Percentiles rank a stretch among this genome's conserved stretches.
phyloP scores from a whole-genome alignment of 2,888 invertebrate genomes.

The Microplitis deprimator region DNA sequence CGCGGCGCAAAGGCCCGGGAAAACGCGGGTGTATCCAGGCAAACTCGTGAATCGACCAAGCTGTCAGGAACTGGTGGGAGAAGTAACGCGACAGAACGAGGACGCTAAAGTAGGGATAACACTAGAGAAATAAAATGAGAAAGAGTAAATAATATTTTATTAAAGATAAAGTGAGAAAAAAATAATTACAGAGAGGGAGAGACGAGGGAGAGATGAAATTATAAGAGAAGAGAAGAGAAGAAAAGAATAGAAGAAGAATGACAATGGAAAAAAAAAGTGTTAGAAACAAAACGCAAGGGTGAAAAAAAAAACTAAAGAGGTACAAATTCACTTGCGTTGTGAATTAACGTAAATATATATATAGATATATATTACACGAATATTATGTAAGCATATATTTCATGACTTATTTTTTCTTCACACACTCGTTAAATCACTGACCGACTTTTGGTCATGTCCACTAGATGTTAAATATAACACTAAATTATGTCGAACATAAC shows the following conservation, averaged over 20 bases:
- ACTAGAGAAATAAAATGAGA: conserved; percentile 40
- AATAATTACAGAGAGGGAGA: neutral
- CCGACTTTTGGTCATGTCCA: conserved; percentile 5
- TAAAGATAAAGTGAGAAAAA: conserved; percentile 22
- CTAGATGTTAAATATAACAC: neutral
- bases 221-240: conserved; percentile 22
- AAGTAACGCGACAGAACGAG: conserved; percentile 32
- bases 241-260: conserved; percentile 13
- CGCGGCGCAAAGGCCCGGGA: conserved; percentile 56
- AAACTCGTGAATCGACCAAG: conserved; percentile 64
- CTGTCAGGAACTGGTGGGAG: conserved; percentile 55
- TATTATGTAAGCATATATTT: conserved; percentile 12
- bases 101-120: conserved; percentile 31
- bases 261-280: conserved; percentile 18
- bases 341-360: neutral
- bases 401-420: neutral
- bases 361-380: neutral
- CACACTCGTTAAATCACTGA: conserved; percentile 13
- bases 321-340: neutral
- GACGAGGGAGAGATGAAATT: conserved; percentile 2
- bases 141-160: conserved; percentile 31
- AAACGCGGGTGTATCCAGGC: conserved; percentile 57
- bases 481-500: neutral
- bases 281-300: neutral
- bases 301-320: neutral